A percentile compares a stretch with the other conserved stretches of the same genome.
phyloP scores from a whole-genome alignment of 2,797 vertebrate species.

The Erpetoichthys calabaricus region DNA sequence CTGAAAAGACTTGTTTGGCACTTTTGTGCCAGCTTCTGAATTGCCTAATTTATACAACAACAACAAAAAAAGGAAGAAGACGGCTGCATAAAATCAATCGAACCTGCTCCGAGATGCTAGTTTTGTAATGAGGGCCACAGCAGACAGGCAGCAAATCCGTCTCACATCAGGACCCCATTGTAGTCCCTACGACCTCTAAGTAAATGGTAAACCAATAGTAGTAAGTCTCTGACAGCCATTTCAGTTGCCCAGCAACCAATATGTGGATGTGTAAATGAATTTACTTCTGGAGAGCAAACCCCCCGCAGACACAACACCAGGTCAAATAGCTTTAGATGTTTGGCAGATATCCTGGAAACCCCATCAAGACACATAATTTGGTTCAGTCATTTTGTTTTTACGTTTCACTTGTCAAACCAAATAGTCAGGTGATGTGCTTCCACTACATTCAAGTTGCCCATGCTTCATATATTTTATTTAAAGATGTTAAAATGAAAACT shows the following conservation, averaged over 20 bases:
- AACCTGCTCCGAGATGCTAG: background rate
- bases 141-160: background rate
- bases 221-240: conserved; percentile 35
- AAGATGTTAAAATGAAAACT: no score
- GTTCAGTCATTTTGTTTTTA: no score
- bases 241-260: conserved; percentile 31
- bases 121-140: conserved; percentile 2
- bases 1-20: conserved; percentile 2
- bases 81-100: conserved; percentile 1
- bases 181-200: conserved; percentile 25
- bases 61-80: background rate
- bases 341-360: background rate
- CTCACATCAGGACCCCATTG: conserved; percentile 11
- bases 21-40: background rate
- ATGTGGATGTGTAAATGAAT: conserved; percentile 17
- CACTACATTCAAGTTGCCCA: conserved; percentile 12
- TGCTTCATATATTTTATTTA: conserved; percentile 3
- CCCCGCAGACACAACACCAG: conserved; percentile 11
- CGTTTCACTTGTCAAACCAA: no score
- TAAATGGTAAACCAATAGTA: conserved; percentile 30
- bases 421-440: no score
- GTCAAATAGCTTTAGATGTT: background rate
- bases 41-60: conserved; percentile 5
- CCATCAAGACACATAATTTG: conserved; percentile 6
- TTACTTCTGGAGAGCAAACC: conserved; percentile 23